Evolutionary conservation across 2,797 vertebrate species (phyloP).

Genomic region (Acipenser oxyrinchus): DNA sequence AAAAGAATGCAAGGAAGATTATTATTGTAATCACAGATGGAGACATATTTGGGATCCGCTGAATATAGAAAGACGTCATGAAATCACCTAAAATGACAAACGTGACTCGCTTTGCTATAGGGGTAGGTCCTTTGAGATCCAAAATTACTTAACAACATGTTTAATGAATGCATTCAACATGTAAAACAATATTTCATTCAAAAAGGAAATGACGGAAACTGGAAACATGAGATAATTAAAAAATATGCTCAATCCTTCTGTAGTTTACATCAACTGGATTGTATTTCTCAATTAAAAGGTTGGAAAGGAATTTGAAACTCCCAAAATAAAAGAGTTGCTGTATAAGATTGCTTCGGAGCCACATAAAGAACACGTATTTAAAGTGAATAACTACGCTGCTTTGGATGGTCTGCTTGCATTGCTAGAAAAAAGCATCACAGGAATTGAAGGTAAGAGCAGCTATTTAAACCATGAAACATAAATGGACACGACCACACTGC

Average conservation of each 20-base stretch:
- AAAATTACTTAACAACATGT: no score
- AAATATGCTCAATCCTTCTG: background rate
- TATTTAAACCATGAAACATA: background rate
- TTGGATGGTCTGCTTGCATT: conserved; percentile 47
- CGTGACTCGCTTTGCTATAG: conserved; percentile 58
- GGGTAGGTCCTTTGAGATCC: conserved; percentile 40
- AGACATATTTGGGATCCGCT: conserved; percentile 44
- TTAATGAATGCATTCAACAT: background rate
- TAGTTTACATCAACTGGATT: conserved; percentile 3
- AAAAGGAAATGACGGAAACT: background rate
- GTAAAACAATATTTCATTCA: conserved; percentile 3
- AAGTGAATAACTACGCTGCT: conserved; percentile 55
- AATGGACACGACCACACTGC: no score
- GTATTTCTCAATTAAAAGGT: conserved; percentile 41
- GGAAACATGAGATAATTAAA: background rate
- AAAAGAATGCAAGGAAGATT: conserved; percentile 47
- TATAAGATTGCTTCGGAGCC: conserved; percentile 51
- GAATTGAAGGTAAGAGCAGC: conserved; percentile 53
- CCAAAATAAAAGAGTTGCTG: conserved; percentile 33
- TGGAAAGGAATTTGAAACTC: conserved; percentile 29
- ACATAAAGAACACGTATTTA: conserved; percentile 43
- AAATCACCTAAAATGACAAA: conserved; percentile 41
- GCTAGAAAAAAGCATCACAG: conserved; percentile 51
- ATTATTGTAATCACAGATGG: conserved; percentile 71
- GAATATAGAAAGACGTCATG: conserved; percentile 44